These are phyloP conservation scores for Acrocyrtus sp. DNA, from an alignment of 2,888 invertebrate species.

Conservation along the genomic window DNA sequence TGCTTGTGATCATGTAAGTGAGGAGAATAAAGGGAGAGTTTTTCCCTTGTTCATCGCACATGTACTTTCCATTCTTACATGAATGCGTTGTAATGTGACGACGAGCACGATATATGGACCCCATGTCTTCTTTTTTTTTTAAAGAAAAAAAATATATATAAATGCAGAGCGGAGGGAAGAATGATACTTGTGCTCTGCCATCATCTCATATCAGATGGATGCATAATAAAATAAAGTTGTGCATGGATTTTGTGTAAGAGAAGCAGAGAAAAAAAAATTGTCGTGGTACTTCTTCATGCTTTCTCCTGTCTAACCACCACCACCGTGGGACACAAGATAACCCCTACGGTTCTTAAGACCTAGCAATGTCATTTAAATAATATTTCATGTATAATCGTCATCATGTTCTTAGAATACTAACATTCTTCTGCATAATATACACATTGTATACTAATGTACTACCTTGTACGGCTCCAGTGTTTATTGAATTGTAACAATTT, in stretches of 20 bases:
- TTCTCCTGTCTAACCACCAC: not conserved
- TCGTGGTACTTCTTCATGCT: not conserved
- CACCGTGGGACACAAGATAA: constrained; percentile 18
- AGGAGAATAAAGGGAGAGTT: no score
- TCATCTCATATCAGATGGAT: not conserved
- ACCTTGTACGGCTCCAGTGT: not conserved
- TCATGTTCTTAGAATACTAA: no score
- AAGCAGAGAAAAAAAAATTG: no score
- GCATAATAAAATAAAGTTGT: not conserved
- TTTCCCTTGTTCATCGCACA: not conserved
- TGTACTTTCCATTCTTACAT: not conserved
- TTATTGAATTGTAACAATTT: not conserved
- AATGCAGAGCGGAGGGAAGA: no score
- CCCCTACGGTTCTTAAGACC: constrained; percentile 17
- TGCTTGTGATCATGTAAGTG: no score
- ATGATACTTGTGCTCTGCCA: no score
- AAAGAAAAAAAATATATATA: no score
- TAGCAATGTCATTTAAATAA: constrained; percentile 34
- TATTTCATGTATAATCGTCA: constrained; percentile 18
- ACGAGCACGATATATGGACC: no score
- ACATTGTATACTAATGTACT: no score
- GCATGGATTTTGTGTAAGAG: no score
- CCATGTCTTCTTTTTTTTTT: no score
- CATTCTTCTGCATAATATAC: no score
- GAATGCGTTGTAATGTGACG: not conserved